Evolutionary conservation across 2,888 invertebrate genomes (phyloP), one percentile per base, ranked within the genome.

Genomic region (Lycophotia porphyrea): DNA sequence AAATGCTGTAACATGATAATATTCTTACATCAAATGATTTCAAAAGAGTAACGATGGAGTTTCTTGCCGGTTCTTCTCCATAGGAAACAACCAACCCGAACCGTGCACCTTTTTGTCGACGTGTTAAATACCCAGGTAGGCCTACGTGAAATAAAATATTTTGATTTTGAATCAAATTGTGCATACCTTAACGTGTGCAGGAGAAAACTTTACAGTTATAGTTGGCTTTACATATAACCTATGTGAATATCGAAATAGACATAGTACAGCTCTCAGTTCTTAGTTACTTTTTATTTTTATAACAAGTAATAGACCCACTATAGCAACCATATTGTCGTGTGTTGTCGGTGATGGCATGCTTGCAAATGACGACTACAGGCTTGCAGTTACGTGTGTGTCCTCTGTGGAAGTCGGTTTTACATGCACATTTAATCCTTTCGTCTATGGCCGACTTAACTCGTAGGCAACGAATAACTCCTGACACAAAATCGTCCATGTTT

Each of bases 401-500:
- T 55, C 55, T 31, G 1, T 2, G 8, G 58, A 58, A 18, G 5
- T 31, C 58, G 58, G 31, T 31, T 18, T 58, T 8, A 8, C 58
- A 27, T 31, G 15, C 52, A 60, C 60, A 49, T 49, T 49, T 49
- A 55, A 55, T 24, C 24, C 15, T 55, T 31, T 18, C 31, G 31
- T 39, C n/a, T 39, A 18, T 18, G 1, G n/a, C 39, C 36, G 39
- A 9, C 34, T 60, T 34, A 21, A 39, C 39, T 39, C 3, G 15
- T n/a, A 18, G 4, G 7, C n/a, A 63, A 18, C 15, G 4, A 5
- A 18, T 80, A 27, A 11, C 21, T 55, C 4, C 21, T 27, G 49
- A 24, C 68, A 47, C 15, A 39, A 69, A 60, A 76, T 60, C 42
- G 34, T 5, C 18, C 31, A 55, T 60, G 34, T 71, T 66, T 49